Percentiles rank a stretch among this genome's conserved stretches.
phyloP scores from a whole-genome alignment of 92 coral and sea anemone species.

The Phenganax marumi region DNA sequence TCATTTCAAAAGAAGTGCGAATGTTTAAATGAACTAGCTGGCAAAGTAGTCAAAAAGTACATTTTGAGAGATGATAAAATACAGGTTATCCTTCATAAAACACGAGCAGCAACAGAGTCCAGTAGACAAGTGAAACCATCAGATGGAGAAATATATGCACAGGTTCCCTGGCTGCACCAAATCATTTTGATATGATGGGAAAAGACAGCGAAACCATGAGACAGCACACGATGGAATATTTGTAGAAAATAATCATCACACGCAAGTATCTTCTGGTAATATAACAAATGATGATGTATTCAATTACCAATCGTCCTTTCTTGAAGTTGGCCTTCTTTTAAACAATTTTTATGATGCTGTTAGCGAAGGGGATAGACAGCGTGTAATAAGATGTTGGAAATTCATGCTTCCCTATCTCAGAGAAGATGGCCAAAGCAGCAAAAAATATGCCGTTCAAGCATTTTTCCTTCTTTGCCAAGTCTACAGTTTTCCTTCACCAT shows the following conservation, averaged over 20 bases:
- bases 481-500: constrained; percentile 46
- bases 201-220: constrained; percentile 7
- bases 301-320: not conserved
- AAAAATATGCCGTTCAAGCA: constrained; percentile 64
- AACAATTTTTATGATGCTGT: constrained; percentile 5
- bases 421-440: constrained; percentile 43
- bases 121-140: not conserved
- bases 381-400: constrained; percentile 43
- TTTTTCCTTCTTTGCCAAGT: constrained; percentile 53
- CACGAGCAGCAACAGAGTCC: not conserved
- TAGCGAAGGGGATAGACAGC: not conserved
- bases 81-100: not conserved
- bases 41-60: not conserved
- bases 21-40: not conserved
- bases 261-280: not conserved
- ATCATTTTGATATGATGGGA: constrained; percentile 22
- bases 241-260: not conserved
- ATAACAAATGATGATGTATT: not conserved
- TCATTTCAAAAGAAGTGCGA: not conserved
- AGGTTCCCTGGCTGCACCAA: constrained; percentile 7
- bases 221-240: too few relatives aligned
- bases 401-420: constrained; percentile 56
- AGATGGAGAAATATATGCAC: not conserved
- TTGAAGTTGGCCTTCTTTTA: not conserved
- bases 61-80: too few relatives aligned